phyloP scores from a whole-genome alignment of 2,113 vertebrate genomes.

The Falco punctatus region DNA sequence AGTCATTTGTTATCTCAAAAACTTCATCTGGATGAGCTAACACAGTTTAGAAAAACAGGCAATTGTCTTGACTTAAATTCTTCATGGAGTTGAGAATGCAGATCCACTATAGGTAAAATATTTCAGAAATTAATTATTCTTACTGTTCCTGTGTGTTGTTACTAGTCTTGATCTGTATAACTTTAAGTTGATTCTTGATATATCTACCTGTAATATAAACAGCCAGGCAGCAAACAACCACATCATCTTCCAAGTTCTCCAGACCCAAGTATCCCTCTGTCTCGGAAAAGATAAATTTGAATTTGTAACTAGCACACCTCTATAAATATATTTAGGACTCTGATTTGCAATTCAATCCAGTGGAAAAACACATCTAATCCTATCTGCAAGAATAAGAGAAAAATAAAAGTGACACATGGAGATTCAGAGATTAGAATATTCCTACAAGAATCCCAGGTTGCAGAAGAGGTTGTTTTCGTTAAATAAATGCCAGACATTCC shows the following conservation, averaged over 20 bases:
- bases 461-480: background rate
- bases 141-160: background rate
- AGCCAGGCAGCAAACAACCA: background rate
- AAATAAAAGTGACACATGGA: background rate
- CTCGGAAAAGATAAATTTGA: background rate
- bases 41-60: background rate
- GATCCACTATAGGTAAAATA: background rate
- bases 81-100: background rate
- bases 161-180: background rate
- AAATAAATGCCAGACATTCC: background rate
- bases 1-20: background rate
- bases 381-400: background rate
- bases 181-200: background rate
- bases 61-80: background rate
- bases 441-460: background rate
- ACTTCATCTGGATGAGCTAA: background rate
- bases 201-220: background rate
- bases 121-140: background rate
- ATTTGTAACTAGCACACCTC: background rate
- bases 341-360: background rate
- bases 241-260: background rate
- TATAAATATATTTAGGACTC: background rate
- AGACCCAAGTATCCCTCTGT: background rate
- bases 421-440: background rate
- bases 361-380: background rate